Base-by-base conservation (phyloP, 2,113 vertebrate species). In the Blennius ocellaris region DNA sequence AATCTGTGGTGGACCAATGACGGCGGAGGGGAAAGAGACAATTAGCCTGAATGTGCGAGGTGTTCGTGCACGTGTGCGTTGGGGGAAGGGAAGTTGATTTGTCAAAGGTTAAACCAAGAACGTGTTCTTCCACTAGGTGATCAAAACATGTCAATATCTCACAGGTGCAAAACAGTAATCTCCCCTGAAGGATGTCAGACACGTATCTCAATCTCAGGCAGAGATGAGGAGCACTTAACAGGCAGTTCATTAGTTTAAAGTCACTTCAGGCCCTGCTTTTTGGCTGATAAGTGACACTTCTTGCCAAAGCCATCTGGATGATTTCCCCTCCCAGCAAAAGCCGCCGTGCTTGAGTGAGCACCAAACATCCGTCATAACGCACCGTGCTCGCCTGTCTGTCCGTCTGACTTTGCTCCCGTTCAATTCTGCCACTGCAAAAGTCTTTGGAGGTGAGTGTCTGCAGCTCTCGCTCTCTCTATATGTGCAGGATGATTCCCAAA, bases 221-320 rank as follows among this genome's bases (percentile, higher is more conserved):
- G 57, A 73, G 84, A 87, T 89, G 87, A 75, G 56, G 66, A 86
- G 76, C 80, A 82, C 73, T 90, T 92, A 92, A 91, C 89, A 88
- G 73, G 62, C 79, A 87, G 73, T 88, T 93, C 89, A 93, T 94
- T 92, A 92, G 66, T 89, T 91, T 85, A 87, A 87, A 86, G 80
- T 91, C 89, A 90, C 83, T 84, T 85, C 76, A 84, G 86, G 88
- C 87, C 77, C 82, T 85, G 85, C 78, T 86, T 86, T 90, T 87
- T 73, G 67, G 76, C 85, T 85, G 86, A 93, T 92, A 93, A 92
- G 82, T 92, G 89, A 92, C 87, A 92, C 91, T 92, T 90, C 90
- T 79, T 90, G 87, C 80, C 87, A 81, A 78, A 90, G 64, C 85
- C 86, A 82, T 88, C 86, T 90, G 84, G 78, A 89, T 80, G 83